phyloP scores from a whole-genome alignment of 2,797 vertebrate species.

The Holocentrus rufus region DNA sequence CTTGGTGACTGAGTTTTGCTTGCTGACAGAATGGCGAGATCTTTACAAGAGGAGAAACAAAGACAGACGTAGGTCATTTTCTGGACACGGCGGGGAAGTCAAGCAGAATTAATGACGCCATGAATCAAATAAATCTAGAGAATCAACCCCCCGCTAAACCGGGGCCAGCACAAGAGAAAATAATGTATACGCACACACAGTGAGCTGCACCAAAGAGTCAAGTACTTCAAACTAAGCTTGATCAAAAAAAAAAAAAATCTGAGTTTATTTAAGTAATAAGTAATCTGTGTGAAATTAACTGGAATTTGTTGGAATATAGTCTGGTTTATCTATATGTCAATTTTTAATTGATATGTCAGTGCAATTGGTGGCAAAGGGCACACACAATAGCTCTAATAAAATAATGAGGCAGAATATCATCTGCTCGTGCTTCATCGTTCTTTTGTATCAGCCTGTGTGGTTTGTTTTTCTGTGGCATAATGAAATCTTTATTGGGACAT shows the following conservation, averaged over 20 bases:
- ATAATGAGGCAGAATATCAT: slow-evolving; percentile 15
- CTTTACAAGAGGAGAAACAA: slow-evolving; percentile 45
- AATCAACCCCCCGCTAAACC: slow-evolving; percentile 65
- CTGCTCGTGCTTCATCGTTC: slow-evolving; percentile 28
- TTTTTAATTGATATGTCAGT: not conserved
- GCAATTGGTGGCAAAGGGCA: slow-evolving; percentile 31
- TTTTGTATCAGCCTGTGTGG: slow-evolving; percentile 14
- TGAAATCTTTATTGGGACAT: slow-evolving; percentile 67
- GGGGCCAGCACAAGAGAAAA: slow-evolving; percentile 45
- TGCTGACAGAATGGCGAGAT: slow-evolving; percentile 47
- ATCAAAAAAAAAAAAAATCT: not conserved
- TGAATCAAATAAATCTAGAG: slow-evolving; percentile 70
- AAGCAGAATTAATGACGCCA: slow-evolving; percentile 68
- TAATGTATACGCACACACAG: slow-evolving; percentile 17
- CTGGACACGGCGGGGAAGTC: slow-evolving; percentile 65
- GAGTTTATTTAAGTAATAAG: no score
- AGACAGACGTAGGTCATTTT: slow-evolving; percentile 65
- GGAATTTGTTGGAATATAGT: not conserved
- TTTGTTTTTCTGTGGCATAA: slow-evolving; percentile 45
- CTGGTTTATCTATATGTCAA: not conserved
- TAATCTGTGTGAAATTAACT: no score
- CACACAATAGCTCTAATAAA: slow-evolving; percentile 5
- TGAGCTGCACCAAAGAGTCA: slow-evolving; percentile 32
- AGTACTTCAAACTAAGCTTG: slow-evolving; percentile 8
- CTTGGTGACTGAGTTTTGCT: slow-evolving; percentile 49